Conservation (phyloP, 2,888 invertebrate species). For the Caenorhabditis sp. region DNA sequence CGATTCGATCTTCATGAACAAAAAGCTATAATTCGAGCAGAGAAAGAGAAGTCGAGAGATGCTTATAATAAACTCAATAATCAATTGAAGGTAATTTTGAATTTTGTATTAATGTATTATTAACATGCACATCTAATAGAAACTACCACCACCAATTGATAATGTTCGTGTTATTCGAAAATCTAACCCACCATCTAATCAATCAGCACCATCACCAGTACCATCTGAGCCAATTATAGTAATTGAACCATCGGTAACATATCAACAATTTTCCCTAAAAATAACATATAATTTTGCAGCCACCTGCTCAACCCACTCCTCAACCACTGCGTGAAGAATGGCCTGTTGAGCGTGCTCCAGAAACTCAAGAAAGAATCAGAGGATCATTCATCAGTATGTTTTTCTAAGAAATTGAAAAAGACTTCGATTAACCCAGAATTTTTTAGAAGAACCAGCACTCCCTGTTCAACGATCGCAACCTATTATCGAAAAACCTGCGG, state of each 20-base stretch:
- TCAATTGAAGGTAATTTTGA: constrained; percentile 34
- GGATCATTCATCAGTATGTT: constrained; percentile 23
- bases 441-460: constrained; percentile 5
- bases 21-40: constrained; percentile 33
- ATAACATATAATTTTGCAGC: neutral
- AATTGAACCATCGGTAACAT: constrained; percentile 22
- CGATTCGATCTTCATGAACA: constrained; percentile 43
- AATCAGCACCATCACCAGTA: constrained; percentile 15
- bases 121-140: constrained; percentile 26
- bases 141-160: constrained; percentile 52
- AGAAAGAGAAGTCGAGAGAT: constrained; percentile 38
- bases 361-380: constrained; percentile 24
- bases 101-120: neutral
- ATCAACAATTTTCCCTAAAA: neutral
- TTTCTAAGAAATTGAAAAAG: neutral
- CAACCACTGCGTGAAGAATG: constrained; percentile 25
- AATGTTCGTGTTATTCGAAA: constrained; percentile 40
- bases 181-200: constrained; percentile 10
- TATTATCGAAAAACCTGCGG: constrained; percentile 43
- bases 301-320: constrained; percentile 20
- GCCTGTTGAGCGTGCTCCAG: constrained; percentile 28
- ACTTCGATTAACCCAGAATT: too few relatives aligned
- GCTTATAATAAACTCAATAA: constrained; percentile 48
- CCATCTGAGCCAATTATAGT: constrained; percentile 9
- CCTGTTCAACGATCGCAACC: constrained; percentile 14